Conservation (phyloP, 2,797 vertebrate genomes). For the Megalops cyprinoides region DNA sequence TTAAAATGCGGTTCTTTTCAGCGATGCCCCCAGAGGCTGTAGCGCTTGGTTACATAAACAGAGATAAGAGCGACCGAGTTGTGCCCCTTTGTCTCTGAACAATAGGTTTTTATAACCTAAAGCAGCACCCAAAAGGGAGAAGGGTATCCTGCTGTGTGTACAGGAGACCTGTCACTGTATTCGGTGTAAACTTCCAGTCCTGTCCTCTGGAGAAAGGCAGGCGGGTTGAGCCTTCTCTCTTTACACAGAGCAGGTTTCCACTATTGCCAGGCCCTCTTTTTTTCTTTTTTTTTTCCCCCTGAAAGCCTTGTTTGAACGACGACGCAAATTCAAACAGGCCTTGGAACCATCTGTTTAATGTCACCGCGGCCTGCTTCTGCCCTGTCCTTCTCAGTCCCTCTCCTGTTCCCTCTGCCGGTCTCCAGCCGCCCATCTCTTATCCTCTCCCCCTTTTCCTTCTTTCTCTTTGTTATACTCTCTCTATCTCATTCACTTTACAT, state of each 20-base stretch:
- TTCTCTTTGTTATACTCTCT: no score
- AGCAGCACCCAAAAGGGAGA: conserved; percentile 14
- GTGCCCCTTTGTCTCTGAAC: no score
- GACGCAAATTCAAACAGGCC: conserved; percentile 77
- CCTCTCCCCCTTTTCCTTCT: no score
- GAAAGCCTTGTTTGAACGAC: conserved; percentile 70
- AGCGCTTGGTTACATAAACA: no score
- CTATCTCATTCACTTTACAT: no score
- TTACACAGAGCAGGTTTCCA: conserved; percentile 55
- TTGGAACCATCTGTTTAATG: conserved; percentile 77
- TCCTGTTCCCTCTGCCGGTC: no score
- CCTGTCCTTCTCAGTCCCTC: not conserved
- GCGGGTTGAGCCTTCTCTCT: conserved; percentile 65
- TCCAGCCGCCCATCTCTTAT: no score
- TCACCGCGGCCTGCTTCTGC: conserved; percentile 59
- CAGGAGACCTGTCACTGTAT: conserved; percentile 62
- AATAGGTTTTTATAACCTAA: no score
- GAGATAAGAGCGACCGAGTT: not conserved
- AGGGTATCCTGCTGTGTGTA: conserved; percentile 63
- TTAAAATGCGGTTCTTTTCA: not conserved
- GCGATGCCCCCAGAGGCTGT: no score
- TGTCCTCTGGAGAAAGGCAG: conserved; percentile 69
- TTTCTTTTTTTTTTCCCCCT: no score
- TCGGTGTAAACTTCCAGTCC: conserved; percentile 61
- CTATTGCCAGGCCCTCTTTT: conserved; percentile 61